Base-by-base conservation (phyloP, 2,113 vertebrate species). In the Rhynchomys soricoides region DNA sequence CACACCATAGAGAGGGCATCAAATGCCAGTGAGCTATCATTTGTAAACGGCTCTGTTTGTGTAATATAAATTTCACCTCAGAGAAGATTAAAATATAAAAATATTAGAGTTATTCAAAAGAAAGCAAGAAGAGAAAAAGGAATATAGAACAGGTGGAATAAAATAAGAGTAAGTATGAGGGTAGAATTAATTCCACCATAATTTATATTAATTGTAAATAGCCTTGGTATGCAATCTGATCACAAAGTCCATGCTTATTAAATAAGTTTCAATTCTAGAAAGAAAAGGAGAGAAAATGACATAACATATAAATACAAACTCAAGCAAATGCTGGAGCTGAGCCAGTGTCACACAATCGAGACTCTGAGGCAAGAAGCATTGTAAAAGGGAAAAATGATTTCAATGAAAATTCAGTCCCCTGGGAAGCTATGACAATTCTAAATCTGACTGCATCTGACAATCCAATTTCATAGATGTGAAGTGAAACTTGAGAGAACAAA, bases 221-320 rank as follows among this genome's bases (percentile, higher is more conserved):
- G 24, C 66, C 70, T 34, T 75, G 88, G 57, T 64, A 73, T 26
- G 7, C 70, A 45, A 86, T 89, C 77, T 68, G 59, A 34, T 83
- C 79, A 90, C 40, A 89, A 94, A 95, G 57, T 29, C 73, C 13
- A 73, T 93, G 78, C 37, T 95, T 91, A 59, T 78, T 87, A 95
- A 87, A 31, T 34, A 89, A 0, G 83, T 88, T 95, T 70, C 62
- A 83, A 78, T 75, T 34, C 29, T 3, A 85, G 31, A 57, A 96
- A 71, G 34, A 37, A 77, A 96, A 90, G 55, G 34, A 87, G 83
- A 86, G 21, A 81, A 74, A 57, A 88, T 83, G 13, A 68, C 59
- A 26, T 3, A 22, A 15, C 9, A 50, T 10, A n/a, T 50, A 78
- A 94, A 71, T 19, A 73, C 5, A 93, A 91, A 83, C 37, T 52